phyloP scores from a whole-genome alignment of 2,113 vertebrate species.

The Tetrax tetrax region DNA sequence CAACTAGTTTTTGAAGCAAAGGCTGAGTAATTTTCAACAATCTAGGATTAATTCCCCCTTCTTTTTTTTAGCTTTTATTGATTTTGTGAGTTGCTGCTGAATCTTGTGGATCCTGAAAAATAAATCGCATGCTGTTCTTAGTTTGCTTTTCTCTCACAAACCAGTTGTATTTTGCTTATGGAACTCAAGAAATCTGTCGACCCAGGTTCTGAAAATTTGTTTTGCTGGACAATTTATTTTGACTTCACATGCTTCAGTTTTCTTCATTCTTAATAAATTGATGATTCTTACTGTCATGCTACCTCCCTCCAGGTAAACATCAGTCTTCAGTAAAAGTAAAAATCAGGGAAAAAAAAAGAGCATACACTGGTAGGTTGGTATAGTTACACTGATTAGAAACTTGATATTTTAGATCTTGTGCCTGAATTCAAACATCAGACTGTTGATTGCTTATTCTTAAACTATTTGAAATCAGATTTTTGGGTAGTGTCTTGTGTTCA shows the following conservation, averaged over 20 bases:
- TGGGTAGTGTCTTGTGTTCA: neutral
- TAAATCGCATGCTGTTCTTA: rapidly evolving
- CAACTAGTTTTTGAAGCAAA: neutral
- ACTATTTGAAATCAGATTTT: neutral
- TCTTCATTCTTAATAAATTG: neutral
- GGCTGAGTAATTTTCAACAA: neutral
- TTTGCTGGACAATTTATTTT: neutral
- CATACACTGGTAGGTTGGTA: neutral
- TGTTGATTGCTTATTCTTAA: neutral
- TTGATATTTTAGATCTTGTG: neutral
- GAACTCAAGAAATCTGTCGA: neutral
- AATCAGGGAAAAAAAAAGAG: neutral
- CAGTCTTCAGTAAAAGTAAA: neutral
- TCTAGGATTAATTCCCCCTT: neutral
- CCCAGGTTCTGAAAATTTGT: neutral
- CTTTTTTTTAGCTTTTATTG: neutral
- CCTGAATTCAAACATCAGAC: neutral
- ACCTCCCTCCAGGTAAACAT: neutral
- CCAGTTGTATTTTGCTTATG: neutral
- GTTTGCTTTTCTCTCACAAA: neutral
- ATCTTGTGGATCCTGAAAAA: neutral
- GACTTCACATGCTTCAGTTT: neutral
- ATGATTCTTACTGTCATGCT: neutral
- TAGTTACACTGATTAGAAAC: neutral
- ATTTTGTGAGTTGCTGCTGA: neutral